Evolutionary conservation across 2,888 invertebrate genomes (phyloP).

Genomic region (Ornithoptera priamus): DNA sequence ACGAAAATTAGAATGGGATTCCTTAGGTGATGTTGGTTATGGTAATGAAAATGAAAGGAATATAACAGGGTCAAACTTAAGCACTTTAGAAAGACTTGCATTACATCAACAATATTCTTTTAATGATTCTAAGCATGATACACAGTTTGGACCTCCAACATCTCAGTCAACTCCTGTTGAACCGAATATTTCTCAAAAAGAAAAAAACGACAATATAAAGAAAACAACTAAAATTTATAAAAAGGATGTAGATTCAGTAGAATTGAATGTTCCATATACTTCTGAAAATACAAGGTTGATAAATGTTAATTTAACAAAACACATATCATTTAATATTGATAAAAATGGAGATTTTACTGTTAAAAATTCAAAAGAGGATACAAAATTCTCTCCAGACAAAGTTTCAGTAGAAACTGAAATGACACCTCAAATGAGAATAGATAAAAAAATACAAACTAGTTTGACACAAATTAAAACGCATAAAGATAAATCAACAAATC

Average conservation of each 20-base stretch:
- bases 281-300: slow-evolving; percentile 55
- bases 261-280: slow-evolving; percentile 59
- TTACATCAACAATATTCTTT: slow-evolving; percentile 73
- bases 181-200: slow-evolving; percentile 53
- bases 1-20: slow-evolving; percentile 92
- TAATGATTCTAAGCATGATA: slow-evolving; percentile 58
- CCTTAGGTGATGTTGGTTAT: slow-evolving; percentile 92
- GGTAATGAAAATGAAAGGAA: slow-evolving; percentile 79
- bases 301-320: slow-evolving; percentile 71
- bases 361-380: slow-evolving; percentile 53
- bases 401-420: slow-evolving; percentile 40
- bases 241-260: slow-evolving; percentile 63
- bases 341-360: slow-evolving; percentile 60
- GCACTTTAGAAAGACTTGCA: slow-evolving; percentile 83
- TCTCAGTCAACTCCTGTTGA: slow-evolving; percentile 79
- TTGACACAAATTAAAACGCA: slow-evolving; percentile 39
- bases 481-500: slow-evolving; percentile 38
- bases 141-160: slow-evolving; percentile 64
- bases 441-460: slow-evolving; percentile 70
- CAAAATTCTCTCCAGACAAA: slow-evolving; percentile 56
- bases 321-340: slow-evolving; percentile 72
- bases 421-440: slow-evolving; percentile 43
- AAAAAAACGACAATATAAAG: slow-evolving; percentile 52
- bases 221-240: slow-evolving; percentile 65
- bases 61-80: slow-evolving; percentile 71